Base-by-base conservation (phyloP, 2,888 invertebrate genomes). In the Pteria penguin region DNA sequence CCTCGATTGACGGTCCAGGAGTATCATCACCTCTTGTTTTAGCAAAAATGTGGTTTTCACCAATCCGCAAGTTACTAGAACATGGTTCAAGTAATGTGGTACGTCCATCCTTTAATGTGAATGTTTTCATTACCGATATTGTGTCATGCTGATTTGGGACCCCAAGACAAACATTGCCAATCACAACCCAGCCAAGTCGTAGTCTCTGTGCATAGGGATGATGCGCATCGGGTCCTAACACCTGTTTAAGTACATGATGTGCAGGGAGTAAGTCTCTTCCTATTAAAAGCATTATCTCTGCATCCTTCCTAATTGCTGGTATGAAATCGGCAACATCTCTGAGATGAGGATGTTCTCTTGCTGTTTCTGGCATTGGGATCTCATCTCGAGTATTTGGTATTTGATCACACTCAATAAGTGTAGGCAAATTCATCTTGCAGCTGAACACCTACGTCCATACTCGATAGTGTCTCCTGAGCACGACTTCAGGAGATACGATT, bases 161-260 rank as follows among this genome's bases (percentile, higher is more conserved):
- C 2, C 71, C 63, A 14, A 70, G n/a, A 26, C 70, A 70, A 0
- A 45, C 18, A 57, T 71, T 58, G 2, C 71, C 71, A n/a, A n/a
- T n/a, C n/a, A n/a, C n/a, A n/a, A n/a, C n/a, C n/a, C n/a, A n/a
- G n/a, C n/a, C n/a, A n/a, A 5, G 18, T 11, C 24, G 4, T 1
- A 71, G 62, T 29, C n/a, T 52, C 22, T 71, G 71, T 1, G 36
- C 63, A 31, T 54, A 71, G 3, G 71, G 71, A 24, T 61, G 62
- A 31, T 71, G n/a, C 1, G 54, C n/a, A n/a, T n/a, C 62, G 18
- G 26, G 11, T 11, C 71, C 71, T 3, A 71, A 14, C 33, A 52
- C 31, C 14, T 71, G 71, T 11, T 62, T 62, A 22, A 71, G 4
- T n/a, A 71, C 31, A 32, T 71, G 71, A 62, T 71, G 62, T 4